phyloP scores from a whole-genome alignment of 2,797 vertebrate species.

The Alcedo quadribrachys region DNA sequence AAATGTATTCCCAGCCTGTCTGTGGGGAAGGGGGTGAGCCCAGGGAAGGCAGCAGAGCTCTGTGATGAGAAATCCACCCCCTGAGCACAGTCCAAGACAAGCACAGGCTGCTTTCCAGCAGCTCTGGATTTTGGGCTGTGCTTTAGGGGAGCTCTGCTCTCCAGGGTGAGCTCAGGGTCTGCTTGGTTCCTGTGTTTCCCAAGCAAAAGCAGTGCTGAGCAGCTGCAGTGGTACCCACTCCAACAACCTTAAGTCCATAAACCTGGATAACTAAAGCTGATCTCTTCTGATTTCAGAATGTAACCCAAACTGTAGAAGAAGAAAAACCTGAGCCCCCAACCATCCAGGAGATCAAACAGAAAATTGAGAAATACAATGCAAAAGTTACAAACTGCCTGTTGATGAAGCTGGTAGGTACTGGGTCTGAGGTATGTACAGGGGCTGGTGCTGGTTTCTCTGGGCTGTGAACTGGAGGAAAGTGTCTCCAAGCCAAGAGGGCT shows the following conservation, averaged over 20 bases:
- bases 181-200: accelerated
- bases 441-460: background rate
- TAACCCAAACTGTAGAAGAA: slow-evolving; percentile 71
- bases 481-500: background rate
- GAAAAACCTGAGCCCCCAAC: slow-evolving; percentile 76
- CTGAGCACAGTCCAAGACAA: background rate
- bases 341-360: slow-evolving; percentile 84
- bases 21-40: background rate
- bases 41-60: background rate
- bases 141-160: background rate
- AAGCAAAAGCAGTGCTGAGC: background rate
- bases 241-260: background rate
- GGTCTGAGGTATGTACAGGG: accelerated
- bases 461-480: background rate
- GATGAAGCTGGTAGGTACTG: slow-evolving; percentile 90
- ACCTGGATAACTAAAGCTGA: background rate
- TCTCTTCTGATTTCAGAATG: slow-evolving; percentile 76
- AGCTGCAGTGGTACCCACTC: background rate
- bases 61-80: background rate
- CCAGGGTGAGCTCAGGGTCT: background rate
- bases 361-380: slow-evolving; percentile 89
- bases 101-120: background rate
- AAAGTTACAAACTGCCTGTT: slow-evolving; percentile 86
- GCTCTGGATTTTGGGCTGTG: background rate
- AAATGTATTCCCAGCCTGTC: background rate